Conservation (phyloP, 2,113 vertebrate genomes). For the Syngnathus floridae region DNA sequence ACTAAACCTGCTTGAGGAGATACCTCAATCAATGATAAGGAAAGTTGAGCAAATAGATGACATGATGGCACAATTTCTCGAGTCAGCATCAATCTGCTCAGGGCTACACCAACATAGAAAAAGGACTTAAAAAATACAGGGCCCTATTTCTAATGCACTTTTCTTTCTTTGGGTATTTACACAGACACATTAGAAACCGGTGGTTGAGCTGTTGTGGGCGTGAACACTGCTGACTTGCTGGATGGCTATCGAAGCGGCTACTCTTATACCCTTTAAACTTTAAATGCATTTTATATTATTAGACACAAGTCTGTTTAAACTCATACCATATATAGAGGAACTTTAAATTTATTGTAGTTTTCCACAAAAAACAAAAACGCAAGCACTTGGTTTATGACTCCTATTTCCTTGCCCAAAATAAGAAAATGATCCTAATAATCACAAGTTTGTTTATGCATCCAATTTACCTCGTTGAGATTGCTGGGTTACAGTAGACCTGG, state of each 20-base stretch:
- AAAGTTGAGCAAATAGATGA: no score
- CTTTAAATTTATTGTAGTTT: background rate
- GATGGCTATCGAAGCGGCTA: background rate
- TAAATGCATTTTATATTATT: background rate
- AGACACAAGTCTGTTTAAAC: background rate
- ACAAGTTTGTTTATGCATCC: background rate
- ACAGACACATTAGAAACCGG: no score
- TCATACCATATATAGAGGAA: no score
- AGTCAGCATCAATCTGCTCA: no score
- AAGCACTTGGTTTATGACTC: background rate
- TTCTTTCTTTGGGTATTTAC: no score
- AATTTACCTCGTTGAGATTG: conserved; percentile 32
- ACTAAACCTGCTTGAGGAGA: background rate
- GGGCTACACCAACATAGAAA: no score
- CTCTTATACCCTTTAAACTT: background rate
- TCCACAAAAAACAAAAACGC: background rate
- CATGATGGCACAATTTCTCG: no score
- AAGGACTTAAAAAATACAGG: no score
- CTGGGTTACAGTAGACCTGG: conserved; percentile 22
- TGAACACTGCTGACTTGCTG: background rate
- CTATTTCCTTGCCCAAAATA: background rate
- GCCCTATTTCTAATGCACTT: no score
- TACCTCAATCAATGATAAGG: background rate
- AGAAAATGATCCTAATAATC: background rate
- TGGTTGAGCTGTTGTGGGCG: no score